Base-by-base conservation (phyloP, 2,113 vertebrate species). In the Forbesichthys papilliferus region DNA sequence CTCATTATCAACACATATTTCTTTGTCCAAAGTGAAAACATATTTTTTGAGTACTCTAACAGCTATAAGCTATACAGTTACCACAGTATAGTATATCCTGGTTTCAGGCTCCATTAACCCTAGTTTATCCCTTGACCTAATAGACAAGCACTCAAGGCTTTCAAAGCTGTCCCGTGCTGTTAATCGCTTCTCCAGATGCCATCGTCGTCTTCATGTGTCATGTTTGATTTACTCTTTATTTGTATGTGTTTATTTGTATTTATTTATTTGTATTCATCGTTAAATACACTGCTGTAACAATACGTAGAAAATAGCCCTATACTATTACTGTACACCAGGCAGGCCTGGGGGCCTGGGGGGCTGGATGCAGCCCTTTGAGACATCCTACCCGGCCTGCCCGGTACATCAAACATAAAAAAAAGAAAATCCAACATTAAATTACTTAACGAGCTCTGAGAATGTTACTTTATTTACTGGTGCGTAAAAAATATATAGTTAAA, bases 41-140 rank as follows among this genome's bases (percentile, higher is more conserved):
- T 11, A 27, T 16, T n/a, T 18, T 2, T 34, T 11, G 5, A 10
- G 11, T 34, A 0, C 46, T 27, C 7, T 4, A 1, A 59, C 49
- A 16, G 59, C 36, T 64, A 7, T 67, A 51, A 78, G 71, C 71
- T 74, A 61, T 55, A 16, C 8, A 71, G 74, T 81, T 77, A 33
- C 48, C 0, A 10, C 13, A 67, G 62, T 62, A 63, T 36, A n/a
- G 75, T 69, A 53, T 61, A 70, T 72, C 79, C 78, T 67, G 79
- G 82, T 74, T 74, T 77, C 52, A 3, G 51, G 34, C 83, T 84
- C 83, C 87, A 83, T 90, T 90, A 87, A 87, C 82, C 69, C 79
- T 14, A 33, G 9, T 67, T 90, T 89, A 90, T 88, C 87, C 86
- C 80, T 62, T 82, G 86, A 89, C 82, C 89, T 79, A 66, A 81